Base-by-base conservation (phyloP, 2,888 invertebrate genomes). In the Leucoma salicis region DNA sequence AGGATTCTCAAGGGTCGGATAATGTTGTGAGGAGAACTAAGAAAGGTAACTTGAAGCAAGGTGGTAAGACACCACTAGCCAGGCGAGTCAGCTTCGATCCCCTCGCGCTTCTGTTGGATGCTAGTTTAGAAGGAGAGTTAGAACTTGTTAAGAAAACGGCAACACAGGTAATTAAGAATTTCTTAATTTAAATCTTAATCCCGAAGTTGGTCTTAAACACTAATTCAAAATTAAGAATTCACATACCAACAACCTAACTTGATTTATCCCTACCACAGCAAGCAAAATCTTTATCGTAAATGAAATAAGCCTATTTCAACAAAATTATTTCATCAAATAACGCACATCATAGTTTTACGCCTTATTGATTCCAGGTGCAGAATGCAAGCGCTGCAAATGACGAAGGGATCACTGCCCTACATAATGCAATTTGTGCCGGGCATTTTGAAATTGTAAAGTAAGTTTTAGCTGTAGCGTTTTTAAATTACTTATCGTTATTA, bases 351-450 rank as follows among this genome's bases (percentile, higher is more conserved):
- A n/a, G n/a, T n/a, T n/a, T n/a, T n/a, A 12, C n/a, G 1, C 21
- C 32, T 16, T 29, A 7, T 21, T 2, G 29, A 39, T 46, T 77
- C 12, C 70, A 93, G 92, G 95, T 98, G 56, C 92, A 96, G 59
- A 97, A 99, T 90, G 97, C 99, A 27, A 99, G 98, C 81, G 97
- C 97, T 40, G 97, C 99, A 45, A 99, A 99, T 79, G 99, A 99
- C 82, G 99, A 99, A 86, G 99, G 99, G 39, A 99, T 99, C 72
- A 99, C 99, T 0, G 99, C 99, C 28, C 92, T 99, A 46, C 99
- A 99, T 90, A 99, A 99, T 84, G 99, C 99, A 63, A 99, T 99
- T 72, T 99, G 99, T 82, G 99, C 99, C 1, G 99, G 99, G 12
- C 99, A 99, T 89, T 94, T 97, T 71, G 99, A 99, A 75, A 99